These are phyloP conservation scores for Xylocopa sonorina DNA, from an alignment of 1,140 invertebrate genomes.

Conservation along the genomic window DNA sequence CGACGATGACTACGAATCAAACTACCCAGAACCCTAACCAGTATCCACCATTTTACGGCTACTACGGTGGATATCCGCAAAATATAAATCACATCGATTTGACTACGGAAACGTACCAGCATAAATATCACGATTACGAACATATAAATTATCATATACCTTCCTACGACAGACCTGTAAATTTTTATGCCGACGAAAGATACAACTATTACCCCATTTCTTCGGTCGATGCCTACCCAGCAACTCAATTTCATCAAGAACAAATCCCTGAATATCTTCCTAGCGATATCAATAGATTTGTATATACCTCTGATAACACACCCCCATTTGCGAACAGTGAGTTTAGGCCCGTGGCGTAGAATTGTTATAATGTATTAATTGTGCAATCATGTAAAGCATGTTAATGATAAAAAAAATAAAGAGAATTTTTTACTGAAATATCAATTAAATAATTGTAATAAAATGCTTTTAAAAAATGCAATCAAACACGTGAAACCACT, in stretches of 20 bases:
- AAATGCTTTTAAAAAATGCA: not conserved
- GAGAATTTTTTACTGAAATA: not conserved
- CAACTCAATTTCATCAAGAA: slow-evolving; percentile 16
- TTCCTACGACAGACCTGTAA: slow-evolving; percentile 25
- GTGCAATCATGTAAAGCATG: not conserved
- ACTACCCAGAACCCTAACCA: too few relatives aligned
- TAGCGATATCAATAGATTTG: slow-evolving; percentile 24
- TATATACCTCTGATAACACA: slow-evolving; percentile 31
- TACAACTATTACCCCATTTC: slow-evolving; percentile 31
- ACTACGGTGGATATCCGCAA: slow-evolving; percentile 75
- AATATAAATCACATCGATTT: slow-evolving; percentile 67
- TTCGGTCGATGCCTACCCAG: slow-evolving; percentile 2
- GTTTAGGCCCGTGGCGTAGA: slow-evolving; percentile 42
- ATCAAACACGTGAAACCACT: too few relatives aligned
- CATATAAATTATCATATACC: slow-evolving; percentile 49
- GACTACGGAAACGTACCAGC: slow-evolving; percentile 51
- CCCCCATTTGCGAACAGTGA: slow-evolving; percentile 1
- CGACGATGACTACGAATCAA: not conserved
- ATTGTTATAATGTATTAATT: not conserved
- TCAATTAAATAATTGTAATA: not conserved
- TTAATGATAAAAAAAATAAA: not conserved
- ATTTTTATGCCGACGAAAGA: slow-evolving; percentile 52
- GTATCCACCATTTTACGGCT: slow-evolving; percentile 61
- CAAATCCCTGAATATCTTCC: slow-evolving; percentile 32
- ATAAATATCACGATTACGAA: slow-evolving; percentile 26